These are phyloP conservation scores for Latrodectus hesperus DNA, from an alignment of 2,888 invertebrate genomes.

Conservation along the genomic window DNA sequence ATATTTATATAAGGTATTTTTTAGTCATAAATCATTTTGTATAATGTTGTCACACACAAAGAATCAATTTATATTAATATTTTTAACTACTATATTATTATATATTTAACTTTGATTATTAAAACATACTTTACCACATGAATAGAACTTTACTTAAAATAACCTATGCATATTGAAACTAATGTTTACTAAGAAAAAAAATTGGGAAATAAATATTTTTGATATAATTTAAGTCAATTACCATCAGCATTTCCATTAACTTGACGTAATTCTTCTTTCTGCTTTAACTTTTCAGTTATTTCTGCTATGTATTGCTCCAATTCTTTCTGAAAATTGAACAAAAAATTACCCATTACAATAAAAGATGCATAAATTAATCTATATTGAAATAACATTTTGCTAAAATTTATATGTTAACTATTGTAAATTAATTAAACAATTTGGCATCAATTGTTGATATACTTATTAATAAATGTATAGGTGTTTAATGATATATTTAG, in stretches of 20 bases:
- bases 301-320: conserved; percentile 79
- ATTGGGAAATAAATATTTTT: background rate
- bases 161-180: background rate
- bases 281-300: conserved; percentile 80
- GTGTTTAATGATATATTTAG: too few relatives aligned
- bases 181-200: background rate
- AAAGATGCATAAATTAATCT: background rate
- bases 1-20: too few relatives aligned
- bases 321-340: conserved; percentile 70
- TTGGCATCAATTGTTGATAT: background rate
- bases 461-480: too few relatives aligned
- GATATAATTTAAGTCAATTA: conserved; percentile 9
- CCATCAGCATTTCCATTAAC: conserved; percentile 80
- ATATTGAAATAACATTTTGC: background rate
- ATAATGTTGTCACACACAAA: too few relatives aligned
- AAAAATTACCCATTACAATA: background rate
- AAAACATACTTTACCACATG: too few relatives aligned
- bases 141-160: too few relatives aligned
- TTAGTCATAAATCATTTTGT: too few relatives aligned
- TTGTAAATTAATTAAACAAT: background rate
- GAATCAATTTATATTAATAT: too few relatives aligned
- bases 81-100: too few relatives aligned
- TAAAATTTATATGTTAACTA: background rate
- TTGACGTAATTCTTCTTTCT: conserved; percentile 81
- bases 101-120: too few relatives aligned